Percentiles rank a stretch among this genome's conserved stretches.
Conservation (phyloP, 2,797 vertebrate genomes). For the Crocidura indochinensis region DNA sequence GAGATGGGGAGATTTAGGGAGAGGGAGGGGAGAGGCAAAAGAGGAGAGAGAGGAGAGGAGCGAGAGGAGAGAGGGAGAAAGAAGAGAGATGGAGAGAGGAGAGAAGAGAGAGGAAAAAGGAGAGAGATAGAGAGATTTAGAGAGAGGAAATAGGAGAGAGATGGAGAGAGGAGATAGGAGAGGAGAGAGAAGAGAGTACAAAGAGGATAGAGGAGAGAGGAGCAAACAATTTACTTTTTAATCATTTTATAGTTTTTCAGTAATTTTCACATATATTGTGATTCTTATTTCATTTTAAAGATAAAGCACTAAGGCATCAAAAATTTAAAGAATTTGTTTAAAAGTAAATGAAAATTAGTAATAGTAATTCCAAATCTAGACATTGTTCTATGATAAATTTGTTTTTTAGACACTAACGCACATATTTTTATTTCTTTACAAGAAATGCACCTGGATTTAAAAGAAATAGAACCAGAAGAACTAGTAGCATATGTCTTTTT, state of each 20-base stretch:
- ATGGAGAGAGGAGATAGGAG: too few relatives aligned
- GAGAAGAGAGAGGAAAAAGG: too few relatives aligned
- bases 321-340: slow-evolving; percentile 42
- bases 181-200: too few relatives aligned
- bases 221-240: slow-evolving; percentile 54
- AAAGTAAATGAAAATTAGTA: slow-evolving; percentile 62
- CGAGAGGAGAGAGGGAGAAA: too few relatives aligned
- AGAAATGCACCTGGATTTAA: slow-evolving; percentile 67
- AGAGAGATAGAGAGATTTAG: too few relatives aligned
- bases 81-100: too few relatives aligned
- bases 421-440: slow-evolving; percentile 52
- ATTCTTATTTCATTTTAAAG: slow-evolving; percentile 37
- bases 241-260: slow-evolving; percentile 35
- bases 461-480: slow-evolving; percentile 24
- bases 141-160: too few relatives aligned
- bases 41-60: too few relatives aligned
- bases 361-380: slow-evolving; percentile 58
- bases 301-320: slow-evolving; percentile 48
- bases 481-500: neutral
- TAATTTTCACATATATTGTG: slow-evolving; percentile 37
- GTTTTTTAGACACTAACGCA: neutral
- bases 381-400: slow-evolving; percentile 54
- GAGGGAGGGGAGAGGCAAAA: too few relatives aligned
- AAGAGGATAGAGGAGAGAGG: too few relatives aligned
- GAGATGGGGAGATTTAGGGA: too few relatives aligned